These are phyloP conservation scores for Oligia strigilis DNA, from an alignment of 2,888 invertebrate genomes.

Conservation along the genomic window DNA sequence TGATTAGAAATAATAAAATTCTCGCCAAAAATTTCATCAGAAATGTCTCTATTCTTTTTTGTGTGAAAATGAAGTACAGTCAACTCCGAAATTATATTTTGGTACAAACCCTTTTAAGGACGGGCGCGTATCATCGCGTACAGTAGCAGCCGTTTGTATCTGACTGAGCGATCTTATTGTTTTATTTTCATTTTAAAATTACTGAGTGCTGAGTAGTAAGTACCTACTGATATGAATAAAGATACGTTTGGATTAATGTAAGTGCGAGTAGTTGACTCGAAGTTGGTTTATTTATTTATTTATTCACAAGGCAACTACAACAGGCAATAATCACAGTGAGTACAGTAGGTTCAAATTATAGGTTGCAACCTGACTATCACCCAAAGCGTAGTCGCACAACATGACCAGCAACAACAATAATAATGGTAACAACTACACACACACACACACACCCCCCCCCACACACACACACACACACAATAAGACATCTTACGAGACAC, in stretches of 20 bases:
- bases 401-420: no score
- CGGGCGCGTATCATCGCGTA: constrained; percentile 65
- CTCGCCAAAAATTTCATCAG: not conserved
- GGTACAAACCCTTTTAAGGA: constrained; percentile 74
- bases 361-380: no score
- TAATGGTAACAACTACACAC: no score
- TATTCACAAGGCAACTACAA: no score
- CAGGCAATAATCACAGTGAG: no score
- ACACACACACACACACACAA: no score
- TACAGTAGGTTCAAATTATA: no score
- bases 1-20: not conserved
- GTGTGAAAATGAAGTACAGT: constrained; percentile 74
- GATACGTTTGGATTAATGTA: not conserved
- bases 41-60: constrained; percentile 54
- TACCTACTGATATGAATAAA: not conserved
- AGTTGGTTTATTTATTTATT: no score
- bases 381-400: no score
- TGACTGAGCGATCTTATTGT: constrained; percentile 35
- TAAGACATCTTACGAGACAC: not conserved
- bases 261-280: not conserved
- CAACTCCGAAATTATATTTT: constrained; percentile 74
- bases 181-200: constrained; percentile 1
- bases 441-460: no score
- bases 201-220: not conserved
- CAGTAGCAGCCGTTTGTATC: constrained; percentile 34